Evolutionary conservation across 1,140 invertebrate genomes (phyloP).

Genomic region (Habropoda laboriosa): DNA sequence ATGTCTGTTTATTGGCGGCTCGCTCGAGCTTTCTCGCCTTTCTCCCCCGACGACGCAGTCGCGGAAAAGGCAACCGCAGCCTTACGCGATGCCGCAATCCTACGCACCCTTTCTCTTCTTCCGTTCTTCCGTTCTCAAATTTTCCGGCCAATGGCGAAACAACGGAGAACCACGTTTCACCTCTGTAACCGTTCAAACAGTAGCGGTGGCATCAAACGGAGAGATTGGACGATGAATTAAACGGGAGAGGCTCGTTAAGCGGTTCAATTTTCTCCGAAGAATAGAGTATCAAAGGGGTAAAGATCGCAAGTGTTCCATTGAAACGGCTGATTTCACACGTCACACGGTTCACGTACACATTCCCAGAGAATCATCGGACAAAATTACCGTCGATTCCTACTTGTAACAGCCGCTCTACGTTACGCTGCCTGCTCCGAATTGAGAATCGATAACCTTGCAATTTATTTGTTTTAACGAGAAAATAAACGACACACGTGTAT

Average conservation of each 20-base stretch:
- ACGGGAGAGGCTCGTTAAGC: neutral
- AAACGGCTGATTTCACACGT: neutral
- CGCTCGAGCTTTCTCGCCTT: neutral
- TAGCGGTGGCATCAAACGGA: neutral
- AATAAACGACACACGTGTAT: no score
- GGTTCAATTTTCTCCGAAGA: neutral
- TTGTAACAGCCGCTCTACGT: no score
- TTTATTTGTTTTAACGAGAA: neutral
- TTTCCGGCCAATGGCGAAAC: no score
- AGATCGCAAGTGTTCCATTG: neutral
- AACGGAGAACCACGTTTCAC: no score
- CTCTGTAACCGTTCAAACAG: neutral
- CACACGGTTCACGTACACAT: constrained; percentile 3
- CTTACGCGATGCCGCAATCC: constrained; percentile 47
- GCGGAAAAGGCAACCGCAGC: constrained; percentile 37
- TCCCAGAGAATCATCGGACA: no score
- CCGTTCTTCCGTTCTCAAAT: no score
- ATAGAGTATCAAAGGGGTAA: neutral
- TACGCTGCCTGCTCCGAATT: no score
- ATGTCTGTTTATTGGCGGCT: constrained; percentile 51
- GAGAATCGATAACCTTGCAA: neutral
- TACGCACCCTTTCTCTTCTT: constrained; percentile 4
- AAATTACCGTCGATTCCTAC: no score
- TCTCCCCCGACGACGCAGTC: constrained; percentile 48
- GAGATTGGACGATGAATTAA: neutral